These are phyloP conservation scores for Eurypyga helias DNA, from an alignment of 2,113 vertebrate species.

Conservation along the genomic window DNA sequence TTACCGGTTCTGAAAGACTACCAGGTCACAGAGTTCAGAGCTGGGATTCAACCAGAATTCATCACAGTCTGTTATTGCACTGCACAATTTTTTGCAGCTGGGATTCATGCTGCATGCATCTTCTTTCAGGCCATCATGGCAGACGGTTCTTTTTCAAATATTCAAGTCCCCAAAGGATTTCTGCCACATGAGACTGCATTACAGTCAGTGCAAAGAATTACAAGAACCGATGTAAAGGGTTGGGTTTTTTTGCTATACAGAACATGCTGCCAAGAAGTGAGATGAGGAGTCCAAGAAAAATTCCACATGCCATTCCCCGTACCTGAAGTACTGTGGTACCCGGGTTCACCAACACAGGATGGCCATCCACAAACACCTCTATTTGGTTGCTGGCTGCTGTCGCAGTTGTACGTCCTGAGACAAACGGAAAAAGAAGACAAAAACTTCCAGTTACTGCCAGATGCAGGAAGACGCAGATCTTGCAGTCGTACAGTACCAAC, in stretches of 20 bases:
- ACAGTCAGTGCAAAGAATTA: not conserved
- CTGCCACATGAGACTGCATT: not conserved
- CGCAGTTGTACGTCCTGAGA: conserved; percentile 78
- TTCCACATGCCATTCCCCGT: not conserved
- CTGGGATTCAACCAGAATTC: not conserved
- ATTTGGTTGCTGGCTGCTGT: conserved; percentile 86
- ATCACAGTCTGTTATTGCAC: not conserved
- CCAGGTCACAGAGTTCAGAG: not conserved
- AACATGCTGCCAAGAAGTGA: not conserved
- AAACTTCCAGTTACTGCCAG: not conserved
- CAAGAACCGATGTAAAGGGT: not conserved
- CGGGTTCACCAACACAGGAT: conserved; percentile 87
- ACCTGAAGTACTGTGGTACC: conserved; percentile 96
- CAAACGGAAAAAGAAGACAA: not conserved
- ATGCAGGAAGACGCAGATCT: not conserved
- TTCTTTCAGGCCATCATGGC: not conserved
- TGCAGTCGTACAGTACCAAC: fast-evolving
- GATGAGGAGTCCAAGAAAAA: not conserved
- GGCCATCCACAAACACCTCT: conserved; percentile 94
- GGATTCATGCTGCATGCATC: not conserved
- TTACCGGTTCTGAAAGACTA: not conserved
- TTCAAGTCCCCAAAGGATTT: not conserved
- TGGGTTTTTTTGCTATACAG: fast-evolving
- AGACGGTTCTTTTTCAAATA: not conserved
- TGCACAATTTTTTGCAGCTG: not conserved